These are phyloP conservation scores for Sakesphorus luctuosus DNA, from an alignment of 2,113 vertebrate genomes.

Conservation along the genomic window DNA sequence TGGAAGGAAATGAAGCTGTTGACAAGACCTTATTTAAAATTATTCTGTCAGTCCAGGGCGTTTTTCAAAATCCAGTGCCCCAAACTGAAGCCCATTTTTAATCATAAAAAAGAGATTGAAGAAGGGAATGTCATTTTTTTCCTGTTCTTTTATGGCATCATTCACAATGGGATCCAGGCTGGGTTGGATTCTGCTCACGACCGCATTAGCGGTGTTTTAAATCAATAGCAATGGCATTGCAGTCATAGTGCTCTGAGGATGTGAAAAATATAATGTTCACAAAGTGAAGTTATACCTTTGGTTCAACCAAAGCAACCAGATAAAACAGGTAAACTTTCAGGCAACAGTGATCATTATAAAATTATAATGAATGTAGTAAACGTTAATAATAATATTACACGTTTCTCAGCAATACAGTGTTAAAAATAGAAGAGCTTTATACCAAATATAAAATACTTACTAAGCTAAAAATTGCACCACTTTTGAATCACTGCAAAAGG, in stretches of 20 bases:
- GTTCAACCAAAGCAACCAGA: not conserved
- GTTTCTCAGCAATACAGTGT: not conserved
- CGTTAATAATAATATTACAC: not conserved
- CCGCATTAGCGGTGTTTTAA: not conserved
- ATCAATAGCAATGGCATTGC: not conserved
- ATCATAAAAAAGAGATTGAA: not conserved
- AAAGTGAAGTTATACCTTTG: not conserved
- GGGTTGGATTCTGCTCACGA: not conserved
- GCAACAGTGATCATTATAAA: not conserved
- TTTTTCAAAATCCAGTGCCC: not conserved
- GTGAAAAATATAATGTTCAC: not conserved
- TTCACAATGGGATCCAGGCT: not conserved
- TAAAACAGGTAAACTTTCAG: not conserved
- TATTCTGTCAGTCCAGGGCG: not conserved
- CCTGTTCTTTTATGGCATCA: not conserved
- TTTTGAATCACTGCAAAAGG: not conserved
- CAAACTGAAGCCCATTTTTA: slow-evolving; percentile 2
- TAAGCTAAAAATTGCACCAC: not conserved
- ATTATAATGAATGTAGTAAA: not conserved
- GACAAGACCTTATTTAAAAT: not conserved
- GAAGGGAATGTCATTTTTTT: not conserved
- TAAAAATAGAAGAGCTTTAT: not conserved
- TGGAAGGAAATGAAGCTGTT: slow-evolving; percentile 2
- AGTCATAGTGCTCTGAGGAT: not conserved
- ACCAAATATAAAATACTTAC: not conserved